Conservation (phyloP, 92 coral and sea anemone genomes). For the Palythoa caribaeorum region DNA sequence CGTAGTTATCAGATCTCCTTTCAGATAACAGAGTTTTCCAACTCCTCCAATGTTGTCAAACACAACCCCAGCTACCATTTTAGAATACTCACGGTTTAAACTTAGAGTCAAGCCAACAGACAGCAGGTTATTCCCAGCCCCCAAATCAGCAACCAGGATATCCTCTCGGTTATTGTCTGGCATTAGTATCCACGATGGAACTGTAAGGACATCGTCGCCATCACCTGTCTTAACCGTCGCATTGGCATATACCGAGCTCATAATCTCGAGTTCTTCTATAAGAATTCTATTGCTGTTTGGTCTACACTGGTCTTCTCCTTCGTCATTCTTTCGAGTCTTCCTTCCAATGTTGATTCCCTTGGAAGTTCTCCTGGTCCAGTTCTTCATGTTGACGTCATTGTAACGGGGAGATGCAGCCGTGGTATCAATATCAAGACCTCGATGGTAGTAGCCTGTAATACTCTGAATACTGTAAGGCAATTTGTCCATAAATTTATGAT, state of each 20-base stretch:
- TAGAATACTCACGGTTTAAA: conserved; percentile 34
- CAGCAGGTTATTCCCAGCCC: conserved; percentile 61
- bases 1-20: conserved; percentile 25
- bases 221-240: conserved; percentile 62
- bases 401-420: conserved; percentile 45
- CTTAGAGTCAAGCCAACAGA: conserved; percentile 62
- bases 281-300: conserved; percentile 65
- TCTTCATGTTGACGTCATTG: conserved; percentile 52
- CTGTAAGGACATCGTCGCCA: conserved; percentile 64
- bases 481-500: conserved; percentile 48
- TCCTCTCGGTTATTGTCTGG: conserved; percentile 35
- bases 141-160: conserved; percentile 63
- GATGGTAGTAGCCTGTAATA: conserved; percentile 42
- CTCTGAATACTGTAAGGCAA: conserved; percentile 34
- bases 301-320: conserved; percentile 34
- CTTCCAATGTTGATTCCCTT: background rate
- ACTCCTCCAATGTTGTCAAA: conserved; percentile 62
- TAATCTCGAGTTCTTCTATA: conserved; percentile 60
- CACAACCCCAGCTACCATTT: conserved; percentile 56
- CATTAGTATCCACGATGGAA: conserved; percentile 49
- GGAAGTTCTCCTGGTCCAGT: conserved; percentile 17
- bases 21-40: conserved; percentile 56
- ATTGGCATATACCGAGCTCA: conserved; percentile 26
- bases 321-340: background rate
- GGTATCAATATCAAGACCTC: conserved; percentile 60